phyloP scores from a whole-genome alignment of 2,113 vertebrate species.

The Leptosomus discolor region DNA sequence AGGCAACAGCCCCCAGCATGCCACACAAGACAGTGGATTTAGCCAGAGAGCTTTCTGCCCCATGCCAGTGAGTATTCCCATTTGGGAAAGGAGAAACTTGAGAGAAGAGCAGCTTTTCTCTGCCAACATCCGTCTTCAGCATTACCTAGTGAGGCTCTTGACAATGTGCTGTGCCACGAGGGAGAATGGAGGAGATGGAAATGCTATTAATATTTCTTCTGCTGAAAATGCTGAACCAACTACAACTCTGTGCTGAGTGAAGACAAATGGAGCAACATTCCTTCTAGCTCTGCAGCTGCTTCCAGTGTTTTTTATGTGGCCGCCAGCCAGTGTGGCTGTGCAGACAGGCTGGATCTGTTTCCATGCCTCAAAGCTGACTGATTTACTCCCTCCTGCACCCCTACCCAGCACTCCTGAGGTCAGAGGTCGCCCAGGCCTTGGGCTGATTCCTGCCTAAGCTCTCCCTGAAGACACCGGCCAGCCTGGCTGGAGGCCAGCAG shows the following conservation, averaged over 20 bases:
- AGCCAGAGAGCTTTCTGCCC: not conserved
- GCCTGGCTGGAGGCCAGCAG: not conserved
- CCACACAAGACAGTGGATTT: not conserved
- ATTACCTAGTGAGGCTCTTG: not conserved
- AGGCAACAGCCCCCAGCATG: not conserved
- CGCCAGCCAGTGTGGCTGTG: not conserved
- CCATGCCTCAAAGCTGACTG: not conserved
- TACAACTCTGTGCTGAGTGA: not conserved
- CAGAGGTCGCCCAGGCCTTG: not conserved
- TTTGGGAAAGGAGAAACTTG: not conserved
- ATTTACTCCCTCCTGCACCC: not conserved
- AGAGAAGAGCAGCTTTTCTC: not conserved
- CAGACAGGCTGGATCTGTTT: not conserved
- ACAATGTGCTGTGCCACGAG: not conserved
- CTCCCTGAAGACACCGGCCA: not conserved
- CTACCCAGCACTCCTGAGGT: not conserved
- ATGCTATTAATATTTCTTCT: not conserved
- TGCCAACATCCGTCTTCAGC: not conserved
- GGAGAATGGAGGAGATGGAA: not conserved
- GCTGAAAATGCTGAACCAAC: not conserved
- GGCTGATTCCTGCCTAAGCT: not conserved
- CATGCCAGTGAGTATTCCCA: not conserved
- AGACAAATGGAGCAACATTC: not conserved
- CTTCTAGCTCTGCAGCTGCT: constrained; percentile 35
- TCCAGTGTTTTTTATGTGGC: not conserved